Evolutionary conservation across 2,888 invertebrate species (phyloP), one percentile per base, ranked within the genome.

Genomic region (Erebia aethiops): DNA sequence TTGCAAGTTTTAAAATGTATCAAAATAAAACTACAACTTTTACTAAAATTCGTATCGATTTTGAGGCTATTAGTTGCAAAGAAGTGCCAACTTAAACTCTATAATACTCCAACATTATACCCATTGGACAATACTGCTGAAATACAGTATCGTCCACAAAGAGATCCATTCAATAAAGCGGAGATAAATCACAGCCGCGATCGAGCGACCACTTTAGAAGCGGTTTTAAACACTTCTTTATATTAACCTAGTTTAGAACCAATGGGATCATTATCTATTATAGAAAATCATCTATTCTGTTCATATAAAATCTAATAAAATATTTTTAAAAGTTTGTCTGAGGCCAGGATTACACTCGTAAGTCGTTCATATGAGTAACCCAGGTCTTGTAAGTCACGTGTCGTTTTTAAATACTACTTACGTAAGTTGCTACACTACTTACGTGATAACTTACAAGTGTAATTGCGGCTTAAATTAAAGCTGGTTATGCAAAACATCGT

Each of bases 121-220:
- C 71, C 69, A 67, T 72, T 66, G 64, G 72, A 74, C 71, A 72
- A 72, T 72, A 74, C 73, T 69, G 74, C 74, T 73, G 69, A 73
- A 72, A 73, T 73, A 74, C 76, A 75, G 77, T 78, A 75, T 78
- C 76, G 75, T 70, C 74, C 74, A 79, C 79, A 80, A 81, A 80
- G 79, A 80, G 80, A 80, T 81, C 76, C 76, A 75, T 77, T 79
- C 77, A 81, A 80, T 80, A 77, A 76, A 75, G 75, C 74, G 72
- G 75, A 79, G 80, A 80, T 80, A 80, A 78, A 78, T 78, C 79
- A 78, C 77, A 77, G 74, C 75, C 72, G 63, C 75, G 74, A 75
- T 72, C 69, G 72, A 70, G 75, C 78, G 75, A 75, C 73, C 66
- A 76, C 76, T 73, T 76, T 73, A 73, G 70, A 73, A 73, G 71